Percentiles rank a stretch among this genome's conserved stretches.
phyloP scores from a whole-genome alignment of 2,113 vertebrate genomes.

The Dipodomys ordii region DNA sequence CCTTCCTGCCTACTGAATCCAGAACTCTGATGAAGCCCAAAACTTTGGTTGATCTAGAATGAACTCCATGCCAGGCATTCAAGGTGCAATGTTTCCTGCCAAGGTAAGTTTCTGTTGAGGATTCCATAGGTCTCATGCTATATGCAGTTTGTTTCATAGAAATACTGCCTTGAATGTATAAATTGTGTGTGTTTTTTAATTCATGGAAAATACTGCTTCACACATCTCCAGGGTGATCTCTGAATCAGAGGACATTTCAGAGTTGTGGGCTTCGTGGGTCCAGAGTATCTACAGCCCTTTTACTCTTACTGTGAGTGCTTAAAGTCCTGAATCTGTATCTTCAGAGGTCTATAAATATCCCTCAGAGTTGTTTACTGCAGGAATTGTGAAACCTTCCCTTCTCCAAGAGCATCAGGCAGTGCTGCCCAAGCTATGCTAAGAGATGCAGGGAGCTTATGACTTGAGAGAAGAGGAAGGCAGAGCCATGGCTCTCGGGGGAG shows the following conservation, averaged over 20 bases:
- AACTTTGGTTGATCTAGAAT: not conserved
- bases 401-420: not conserved
- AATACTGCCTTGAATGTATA: not conserved
- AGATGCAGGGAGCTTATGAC: not conserved
- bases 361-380: not conserved
- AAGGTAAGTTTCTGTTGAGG: not conserved
- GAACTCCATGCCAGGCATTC: not conserved
- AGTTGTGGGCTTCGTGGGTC: not conserved
- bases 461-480: not conserved
- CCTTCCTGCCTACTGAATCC: not conserved
- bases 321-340: not conserved
- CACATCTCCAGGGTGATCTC: not conserved
- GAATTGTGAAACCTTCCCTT: not conserved
- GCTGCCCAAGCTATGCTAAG: not conserved
- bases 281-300: not conserved
- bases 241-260: not conserved
- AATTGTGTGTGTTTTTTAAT: not conserved
- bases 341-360: not conserved
- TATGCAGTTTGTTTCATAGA: not conserved
- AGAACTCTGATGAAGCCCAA: not conserved
- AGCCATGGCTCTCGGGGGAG: not conserved
- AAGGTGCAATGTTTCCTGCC: not conserved
- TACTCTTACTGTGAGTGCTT: not conserved
- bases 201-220: slow-evolving; percentile 3
- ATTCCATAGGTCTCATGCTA: not conserved